Evolutionary conservation across 2,797 vertebrate species (phyloP).

Genomic region (Xerus rutilus): DNA sequence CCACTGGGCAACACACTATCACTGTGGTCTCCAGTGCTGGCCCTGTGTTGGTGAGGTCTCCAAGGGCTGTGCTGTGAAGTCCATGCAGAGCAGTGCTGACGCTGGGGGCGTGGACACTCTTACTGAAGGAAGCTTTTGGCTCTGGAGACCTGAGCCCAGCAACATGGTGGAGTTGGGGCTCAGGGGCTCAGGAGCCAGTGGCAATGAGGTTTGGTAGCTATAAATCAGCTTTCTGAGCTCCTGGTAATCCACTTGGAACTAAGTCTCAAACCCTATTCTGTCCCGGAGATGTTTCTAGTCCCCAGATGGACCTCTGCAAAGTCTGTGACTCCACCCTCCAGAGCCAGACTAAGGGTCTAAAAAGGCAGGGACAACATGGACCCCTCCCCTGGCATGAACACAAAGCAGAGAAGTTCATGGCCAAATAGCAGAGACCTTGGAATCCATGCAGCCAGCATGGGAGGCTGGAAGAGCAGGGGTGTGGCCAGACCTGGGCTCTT

Average conservation of each 20-base stretch:
- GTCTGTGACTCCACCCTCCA: background rate
- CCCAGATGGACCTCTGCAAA: constrained; percentile 12
- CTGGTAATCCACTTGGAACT: constrained; percentile 45
- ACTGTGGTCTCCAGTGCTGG: background rate
- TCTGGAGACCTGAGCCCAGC: background rate
- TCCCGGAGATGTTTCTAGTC: constrained; percentile 20
- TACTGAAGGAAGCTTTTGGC: background rate
- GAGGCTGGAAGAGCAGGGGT: background rate
- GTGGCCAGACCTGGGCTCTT: background rate
- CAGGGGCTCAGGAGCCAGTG: background rate
- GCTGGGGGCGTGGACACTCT: background rate
- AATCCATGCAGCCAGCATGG: background rate
- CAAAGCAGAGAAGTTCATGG: background rate
- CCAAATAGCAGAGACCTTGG: background rate
- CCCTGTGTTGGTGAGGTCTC: background rate
- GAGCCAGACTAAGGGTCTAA: background rate
- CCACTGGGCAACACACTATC: background rate
- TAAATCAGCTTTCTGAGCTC: constrained; percentile 34
- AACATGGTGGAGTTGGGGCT: background rate
- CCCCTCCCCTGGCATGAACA: background rate
- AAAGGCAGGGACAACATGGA: background rate
- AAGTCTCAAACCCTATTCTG: background rate
- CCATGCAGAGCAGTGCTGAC: background rate
- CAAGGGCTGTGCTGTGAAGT: background rate
- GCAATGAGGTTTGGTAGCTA: background rate